phyloP scores from a whole-genome alignment of 2,797 vertebrate genomes.

The Tenualosa ilisha region DNA sequence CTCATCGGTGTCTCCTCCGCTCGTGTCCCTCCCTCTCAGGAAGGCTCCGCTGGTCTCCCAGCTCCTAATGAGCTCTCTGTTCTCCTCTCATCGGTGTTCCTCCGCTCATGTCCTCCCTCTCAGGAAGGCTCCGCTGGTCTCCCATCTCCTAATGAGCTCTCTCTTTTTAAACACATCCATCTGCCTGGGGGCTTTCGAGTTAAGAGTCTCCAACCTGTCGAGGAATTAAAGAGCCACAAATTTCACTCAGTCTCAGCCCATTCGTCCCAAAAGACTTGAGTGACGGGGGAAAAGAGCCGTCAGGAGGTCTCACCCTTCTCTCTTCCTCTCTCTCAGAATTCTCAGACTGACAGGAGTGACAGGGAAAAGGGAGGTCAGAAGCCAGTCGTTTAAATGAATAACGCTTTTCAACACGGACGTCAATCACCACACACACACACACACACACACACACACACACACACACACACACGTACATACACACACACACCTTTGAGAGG shows the following conservation, averaged over 20 bases:
- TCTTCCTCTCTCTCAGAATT: neutral
- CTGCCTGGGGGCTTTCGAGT: neutral
- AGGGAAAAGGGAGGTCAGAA: neutral
- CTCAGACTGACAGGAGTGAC: neutral
- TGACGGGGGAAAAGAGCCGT: too few species aligned
- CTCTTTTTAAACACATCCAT: neutral
- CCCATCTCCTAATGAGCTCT: neutral
- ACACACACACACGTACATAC: neutral
- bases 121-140: too few species aligned
- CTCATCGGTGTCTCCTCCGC: neutral
- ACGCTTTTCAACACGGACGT: neutral
- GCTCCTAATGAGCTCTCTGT: too few species aligned
- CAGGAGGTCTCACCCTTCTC: neutral
- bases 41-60: too few species aligned
- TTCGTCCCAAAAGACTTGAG: too few species aligned
- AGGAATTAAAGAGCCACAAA: neutral
- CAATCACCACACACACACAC: conserved; percentile 13
- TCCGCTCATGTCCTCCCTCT: neutral
- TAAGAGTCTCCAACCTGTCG: neutral
- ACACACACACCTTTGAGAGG: neutral
- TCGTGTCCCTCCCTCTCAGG: neutral
- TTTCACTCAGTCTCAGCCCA: neutral
- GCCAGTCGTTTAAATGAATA: neutral
- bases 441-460: conserved; percentile 2
- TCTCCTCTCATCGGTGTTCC: neutral